Percentiles rank a stretch among this genome's conserved stretches.
Evolutionary conservation across 2,113 vertebrate genomes (phyloP).

Genomic region (Clarias gariepinus): DNA sequence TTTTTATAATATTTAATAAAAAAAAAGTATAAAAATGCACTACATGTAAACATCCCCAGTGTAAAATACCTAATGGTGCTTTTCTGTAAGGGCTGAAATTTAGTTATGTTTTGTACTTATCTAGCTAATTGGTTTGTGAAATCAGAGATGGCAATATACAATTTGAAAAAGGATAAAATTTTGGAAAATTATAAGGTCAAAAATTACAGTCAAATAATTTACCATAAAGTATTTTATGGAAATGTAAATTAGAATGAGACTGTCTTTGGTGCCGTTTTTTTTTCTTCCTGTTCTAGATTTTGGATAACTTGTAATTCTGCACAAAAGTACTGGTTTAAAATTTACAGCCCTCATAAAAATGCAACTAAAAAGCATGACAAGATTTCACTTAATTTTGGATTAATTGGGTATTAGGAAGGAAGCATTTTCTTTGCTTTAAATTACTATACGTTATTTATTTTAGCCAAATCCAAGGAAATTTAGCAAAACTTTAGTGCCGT

Average conservation of each 20-base stretch:
- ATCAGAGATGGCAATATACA: background rate
- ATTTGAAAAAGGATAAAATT: background rate
- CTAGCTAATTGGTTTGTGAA: no score
- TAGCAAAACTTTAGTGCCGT: no score
- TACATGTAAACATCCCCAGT: background rate
- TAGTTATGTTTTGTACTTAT: no score
- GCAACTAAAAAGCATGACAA: background rate
- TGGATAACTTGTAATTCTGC: no score
- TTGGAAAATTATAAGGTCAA: background rate
- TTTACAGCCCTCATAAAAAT: no score
- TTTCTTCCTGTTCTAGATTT: background rate
- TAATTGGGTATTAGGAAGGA: background rate
- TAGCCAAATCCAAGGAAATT: background rate
- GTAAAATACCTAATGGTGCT: background rate
- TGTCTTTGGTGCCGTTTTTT: background rate
- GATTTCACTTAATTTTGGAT: background rate
- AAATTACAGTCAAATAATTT: background rate
- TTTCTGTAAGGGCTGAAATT: no score
- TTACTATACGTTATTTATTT: background rate
- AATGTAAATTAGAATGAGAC: background rate
- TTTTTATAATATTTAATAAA: no score
- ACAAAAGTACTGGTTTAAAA: no score
- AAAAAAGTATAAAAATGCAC: no score
- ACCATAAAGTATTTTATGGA: background rate
- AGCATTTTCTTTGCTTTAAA: background rate